Percentiles rank a stretch among this genome's conserved stretches.
Conservation (phyloP, 1,140 invertebrate species). For the Zaprionus capensis region DNA sequence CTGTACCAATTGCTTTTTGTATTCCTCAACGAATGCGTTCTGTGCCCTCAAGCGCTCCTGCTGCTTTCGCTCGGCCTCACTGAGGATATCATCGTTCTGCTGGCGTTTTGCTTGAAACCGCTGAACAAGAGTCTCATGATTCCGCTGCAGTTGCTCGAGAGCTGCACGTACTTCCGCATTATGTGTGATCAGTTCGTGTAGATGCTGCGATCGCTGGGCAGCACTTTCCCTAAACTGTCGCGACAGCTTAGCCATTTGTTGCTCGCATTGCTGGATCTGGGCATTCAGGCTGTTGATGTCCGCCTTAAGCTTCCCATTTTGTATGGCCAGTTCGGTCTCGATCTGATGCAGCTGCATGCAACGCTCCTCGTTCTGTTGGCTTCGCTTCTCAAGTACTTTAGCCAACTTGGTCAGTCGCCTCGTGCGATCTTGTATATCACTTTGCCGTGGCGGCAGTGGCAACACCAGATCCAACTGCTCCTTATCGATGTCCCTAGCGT, state of each 20-base stretch:
- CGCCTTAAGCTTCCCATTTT: constrained; percentile 22
- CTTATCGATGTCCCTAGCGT: constrained; percentile 43
- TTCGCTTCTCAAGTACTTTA: constrained; percentile 27
- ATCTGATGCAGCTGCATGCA: constrained; percentile 37
- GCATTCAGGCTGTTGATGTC: constrained; percentile 5
- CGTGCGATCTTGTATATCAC: constrained; percentile 29
- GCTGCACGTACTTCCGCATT: constrained; percentile 6
- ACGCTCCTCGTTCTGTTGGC: constrained; percentile 17
- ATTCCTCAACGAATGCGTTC: constrained; percentile 25
- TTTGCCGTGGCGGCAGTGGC: constrained; percentile 43
- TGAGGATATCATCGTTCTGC: constrained; percentile 34
- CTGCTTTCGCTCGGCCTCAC: constrained; percentile 50
- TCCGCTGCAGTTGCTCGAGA: constrained; percentile 16
- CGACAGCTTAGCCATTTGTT: constrained; percentile 36
- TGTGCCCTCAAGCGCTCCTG: constrained; percentile 25
- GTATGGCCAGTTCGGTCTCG: constrained; percentile 3
- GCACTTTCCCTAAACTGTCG: constrained; percentile 6
- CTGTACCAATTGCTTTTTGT: constrained; percentile 24
- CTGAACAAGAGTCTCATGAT: neutral
- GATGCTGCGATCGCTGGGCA: constrained; percentile 14
- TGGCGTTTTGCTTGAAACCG: neutral
- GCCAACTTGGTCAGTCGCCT: constrained; percentile 28
- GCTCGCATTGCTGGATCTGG: constrained; percentile 4
- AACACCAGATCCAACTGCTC: constrained; percentile 44
- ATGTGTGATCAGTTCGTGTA: constrained; percentile 18